Evolutionary conservation across 2,113 vertebrate species (phyloP).

Genomic region (Eurystomus gularis): DNA sequence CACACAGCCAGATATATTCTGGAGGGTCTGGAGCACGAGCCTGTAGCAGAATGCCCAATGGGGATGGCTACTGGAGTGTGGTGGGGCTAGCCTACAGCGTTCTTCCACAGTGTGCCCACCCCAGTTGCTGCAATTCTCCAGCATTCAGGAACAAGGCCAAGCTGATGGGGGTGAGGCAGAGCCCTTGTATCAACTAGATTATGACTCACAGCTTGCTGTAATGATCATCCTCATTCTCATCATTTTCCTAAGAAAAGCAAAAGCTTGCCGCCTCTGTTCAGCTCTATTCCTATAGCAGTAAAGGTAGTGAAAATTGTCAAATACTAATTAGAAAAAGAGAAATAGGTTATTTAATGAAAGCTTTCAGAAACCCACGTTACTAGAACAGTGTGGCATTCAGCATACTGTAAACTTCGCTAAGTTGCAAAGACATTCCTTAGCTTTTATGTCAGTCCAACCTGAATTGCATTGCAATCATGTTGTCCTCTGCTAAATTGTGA

Average conservation of each 20-base stretch:
- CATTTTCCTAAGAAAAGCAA: neutral
- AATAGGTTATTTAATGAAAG: neutral
- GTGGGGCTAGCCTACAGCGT: neutral
- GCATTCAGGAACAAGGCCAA: neutral
- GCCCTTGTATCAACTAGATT: neutral
- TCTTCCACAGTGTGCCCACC: fast-evolving
- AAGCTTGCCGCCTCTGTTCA: neutral
- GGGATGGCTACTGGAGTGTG: fast-evolving
- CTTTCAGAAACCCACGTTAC: neutral
- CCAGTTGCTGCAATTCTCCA: neutral
- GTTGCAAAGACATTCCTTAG: neutral
- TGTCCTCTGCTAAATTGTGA: neutral
- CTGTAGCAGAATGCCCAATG: neutral
- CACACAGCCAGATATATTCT: fast-evolving
- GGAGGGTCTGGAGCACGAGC: neutral
- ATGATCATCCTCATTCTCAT: neutral
- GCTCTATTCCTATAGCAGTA: neutral
- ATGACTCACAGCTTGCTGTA: neutral
- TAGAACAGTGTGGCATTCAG: neutral
- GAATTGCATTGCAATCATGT: neutral
- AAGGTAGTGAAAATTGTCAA: neutral
- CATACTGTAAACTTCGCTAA: neutral
- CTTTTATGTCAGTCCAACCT: neutral
- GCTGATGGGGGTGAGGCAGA: neutral
- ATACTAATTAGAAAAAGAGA: neutral